phyloP scores from a whole-genome alignment of 2,113 vertebrate species.

The Colaptes auratus region DNA sequence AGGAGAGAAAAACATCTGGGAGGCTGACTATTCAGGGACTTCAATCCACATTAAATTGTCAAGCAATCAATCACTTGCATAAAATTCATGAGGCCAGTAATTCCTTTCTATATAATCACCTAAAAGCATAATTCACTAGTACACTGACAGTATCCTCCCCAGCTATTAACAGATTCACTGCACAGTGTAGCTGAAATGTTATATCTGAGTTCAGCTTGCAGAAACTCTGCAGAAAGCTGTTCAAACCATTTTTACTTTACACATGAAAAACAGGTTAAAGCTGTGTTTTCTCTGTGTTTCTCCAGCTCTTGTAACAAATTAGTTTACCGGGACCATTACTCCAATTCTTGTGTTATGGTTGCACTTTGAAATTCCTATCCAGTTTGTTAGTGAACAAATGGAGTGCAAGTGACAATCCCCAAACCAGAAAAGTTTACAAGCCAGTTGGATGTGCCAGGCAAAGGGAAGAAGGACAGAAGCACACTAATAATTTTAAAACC shows the following conservation, averaged over 20 bases:
- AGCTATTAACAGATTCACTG: neutral
- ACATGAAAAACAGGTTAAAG: neutral
- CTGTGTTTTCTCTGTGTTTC: neutral
- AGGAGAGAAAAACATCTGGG: constrained; percentile 46
- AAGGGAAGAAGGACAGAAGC: neutral
- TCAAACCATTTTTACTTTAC: neutral
- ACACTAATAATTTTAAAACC: neutral
- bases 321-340: neutral
- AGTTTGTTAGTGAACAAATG: neutral
- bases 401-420: neutral
- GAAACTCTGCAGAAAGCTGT: neutral
- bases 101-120: neutral
- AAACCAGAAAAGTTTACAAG: neutral
- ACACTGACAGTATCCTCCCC: neutral
- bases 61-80: constrained; percentile 47
- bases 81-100: constrained; percentile 26
- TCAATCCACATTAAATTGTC: constrained; percentile 27
- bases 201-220: neutral
- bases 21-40: constrained; percentile 11
- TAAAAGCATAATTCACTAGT: neutral
- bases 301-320: neutral
- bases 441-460: neutral
- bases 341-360: neutral
- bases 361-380: neutral
- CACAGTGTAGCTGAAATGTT: neutral